Conservation (phyloP, 2,888 invertebrate genomes). For the Phania funesta region DNA sequence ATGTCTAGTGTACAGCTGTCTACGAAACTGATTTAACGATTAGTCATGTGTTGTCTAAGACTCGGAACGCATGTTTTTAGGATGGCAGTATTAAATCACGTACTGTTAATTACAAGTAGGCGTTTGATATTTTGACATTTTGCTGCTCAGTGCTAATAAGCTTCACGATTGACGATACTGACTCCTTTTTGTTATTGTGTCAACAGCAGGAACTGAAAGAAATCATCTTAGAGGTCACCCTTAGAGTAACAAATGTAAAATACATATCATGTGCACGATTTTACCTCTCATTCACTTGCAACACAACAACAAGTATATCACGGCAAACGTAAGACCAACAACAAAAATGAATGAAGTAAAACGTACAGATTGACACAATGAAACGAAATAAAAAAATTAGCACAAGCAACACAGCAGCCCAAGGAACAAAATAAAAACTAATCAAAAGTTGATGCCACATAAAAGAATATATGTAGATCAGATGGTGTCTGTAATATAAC, state of each 20-base stretch:
- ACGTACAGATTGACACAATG: constrained; percentile 70
- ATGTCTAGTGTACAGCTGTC: too few species aligned
- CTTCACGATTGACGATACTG: too few species aligned
- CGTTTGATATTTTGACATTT: too few species aligned
- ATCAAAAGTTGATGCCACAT: constrained; percentile 66
- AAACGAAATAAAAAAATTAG: constrained; percentile 53
- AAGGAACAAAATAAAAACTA: constrained; percentile 62
- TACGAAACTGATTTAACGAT: too few species aligned
- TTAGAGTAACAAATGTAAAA: constrained; percentile 5
- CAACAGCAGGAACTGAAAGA: too few species aligned
- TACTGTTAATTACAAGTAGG: too few species aligned
- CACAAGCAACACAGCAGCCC: not conserved
- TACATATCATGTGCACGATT: constrained; percentile 58
- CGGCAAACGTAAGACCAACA: constrained; percentile 9
- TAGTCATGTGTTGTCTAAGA: too few species aligned
- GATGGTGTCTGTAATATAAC: constrained; percentile 38
- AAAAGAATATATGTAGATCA: constrained; percentile 48
- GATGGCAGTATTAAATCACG: too few species aligned
- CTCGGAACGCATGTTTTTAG: too few species aligned
- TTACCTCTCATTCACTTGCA: constrained; percentile 46
- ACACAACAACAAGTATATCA: constrained; percentile 21
- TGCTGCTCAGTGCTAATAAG: too few species aligned
- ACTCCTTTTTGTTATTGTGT: too few species aligned
- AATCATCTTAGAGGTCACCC: not conserved
- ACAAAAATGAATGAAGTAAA: constrained; percentile 54